Evolutionary conservation across 2,888 invertebrate genomes (phyloP), one percentile per base, ranked within the genome.

Genomic region (Theodoxus fluviatilis): DNA sequence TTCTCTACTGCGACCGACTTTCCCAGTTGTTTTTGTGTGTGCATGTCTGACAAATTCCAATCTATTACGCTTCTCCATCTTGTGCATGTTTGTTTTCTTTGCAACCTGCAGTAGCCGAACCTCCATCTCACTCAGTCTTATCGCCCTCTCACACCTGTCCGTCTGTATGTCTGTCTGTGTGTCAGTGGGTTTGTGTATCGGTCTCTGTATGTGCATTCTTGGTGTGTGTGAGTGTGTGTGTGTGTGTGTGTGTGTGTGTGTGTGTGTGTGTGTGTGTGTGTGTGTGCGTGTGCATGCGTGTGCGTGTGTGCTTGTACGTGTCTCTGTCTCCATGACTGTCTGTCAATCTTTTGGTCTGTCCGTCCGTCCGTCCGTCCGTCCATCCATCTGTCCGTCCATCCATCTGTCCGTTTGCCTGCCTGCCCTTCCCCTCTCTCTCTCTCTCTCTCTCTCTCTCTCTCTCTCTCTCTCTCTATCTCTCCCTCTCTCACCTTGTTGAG

Each of bases 401-500:
- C n/a, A n/a, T n/a, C n/a, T n/a, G n/a, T n/a, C n/a, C n/a, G n/a
- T n/a, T n/a, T n/a, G n/a, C n/a, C n/a, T n/a, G n/a, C n/a, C n/a
- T n/a, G n/a, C n/a, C n/a, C n/a, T 52, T 25, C 18, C 52, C 25
- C 52, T 52, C 52, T 52, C 52, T 52, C 52, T 52, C 52, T 52
- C 52, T 52, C 52, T 52, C n/a, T 52, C 52, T 52, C 52, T 52
- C 52, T 52, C 52, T 52, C 9, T 52, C 52, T 52, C n/a, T 52
- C 52, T 18, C n/a, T 18, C 52, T 52, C 52, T 52, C 52, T 18
- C 52, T 52, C 52, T 52, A n/a, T 52, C 52, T 52, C 52, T 18
- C 25, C 31, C 25, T 55, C 55, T 52, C 52, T 52, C 57, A 72
- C 75, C 68, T 76, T 76, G n/a, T 57, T 69, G 25, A 76, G 70